phyloP scores from a whole-genome alignment of 2,113 vertebrate genomes.

The Ameiurus melas region DNA sequence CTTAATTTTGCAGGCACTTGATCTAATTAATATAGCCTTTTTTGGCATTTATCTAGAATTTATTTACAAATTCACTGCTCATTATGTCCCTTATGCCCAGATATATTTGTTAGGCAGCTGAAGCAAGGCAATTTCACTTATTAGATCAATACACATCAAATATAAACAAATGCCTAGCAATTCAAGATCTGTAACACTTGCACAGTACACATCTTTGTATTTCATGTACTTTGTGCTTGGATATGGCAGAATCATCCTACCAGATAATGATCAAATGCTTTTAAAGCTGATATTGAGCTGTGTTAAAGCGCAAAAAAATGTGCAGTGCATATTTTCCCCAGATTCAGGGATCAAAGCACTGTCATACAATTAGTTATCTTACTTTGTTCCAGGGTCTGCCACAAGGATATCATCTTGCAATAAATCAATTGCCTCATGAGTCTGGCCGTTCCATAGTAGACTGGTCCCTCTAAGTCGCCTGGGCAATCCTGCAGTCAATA shows the following conservation, averaged over 20 bases:
- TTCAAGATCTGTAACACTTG: neutral
- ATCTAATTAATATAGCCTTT: neutral
- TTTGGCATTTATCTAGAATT: neutral
- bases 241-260: neutral
- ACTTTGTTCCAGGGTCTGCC: constrained; percentile 88
- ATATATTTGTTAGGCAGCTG: neutral
- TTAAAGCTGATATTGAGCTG: neutral
- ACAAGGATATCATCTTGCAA: constrained; percentile 86
- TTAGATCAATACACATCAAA: neutral
- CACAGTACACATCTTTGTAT: neutral
- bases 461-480: constrained; percentile 82
- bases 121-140: neutral
- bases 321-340: neutral
- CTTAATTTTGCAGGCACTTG: neutral
- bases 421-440: constrained; percentile 76
- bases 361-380: constrained; percentile 44
- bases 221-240: neutral
- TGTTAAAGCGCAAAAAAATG: neutral
- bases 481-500: constrained; percentile 76
- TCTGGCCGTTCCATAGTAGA: constrained; percentile 84
- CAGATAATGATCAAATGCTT: neutral
- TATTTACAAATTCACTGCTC: neutral
- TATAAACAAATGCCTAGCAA: neutral
- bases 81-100: neutral
- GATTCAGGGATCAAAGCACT: neutral